Conservation (phyloP, 2,113 vertebrate species). For the Heterochromis multidens region DNA sequence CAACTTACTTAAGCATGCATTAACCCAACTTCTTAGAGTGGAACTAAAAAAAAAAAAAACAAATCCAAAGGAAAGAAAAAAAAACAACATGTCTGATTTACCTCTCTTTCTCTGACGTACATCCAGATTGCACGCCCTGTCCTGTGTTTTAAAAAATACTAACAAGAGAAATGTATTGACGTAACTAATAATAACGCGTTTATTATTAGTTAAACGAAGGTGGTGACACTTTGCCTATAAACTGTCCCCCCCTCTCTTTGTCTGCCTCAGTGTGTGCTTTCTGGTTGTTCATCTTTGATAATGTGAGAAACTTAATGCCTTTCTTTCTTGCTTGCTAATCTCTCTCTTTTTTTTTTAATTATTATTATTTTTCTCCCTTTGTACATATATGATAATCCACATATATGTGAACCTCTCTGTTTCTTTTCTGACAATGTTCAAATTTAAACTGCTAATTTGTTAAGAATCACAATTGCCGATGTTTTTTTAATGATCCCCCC, state of each 20-base stretch:
- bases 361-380: slow-evolving; percentile 39
- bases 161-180: slow-evolving; percentile 68
- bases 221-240: slow-evolving; percentile 65
- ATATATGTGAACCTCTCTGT: slow-evolving; percentile 71
- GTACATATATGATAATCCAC: slow-evolving; percentile 68
- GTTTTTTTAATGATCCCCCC: slow-evolving; percentile 52
- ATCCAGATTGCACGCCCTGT: slow-evolving; percentile 90
- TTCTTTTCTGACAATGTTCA: slow-evolving; percentile 67
- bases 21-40: slow-evolving; percentile 78
- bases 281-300: slow-evolving; percentile 88
- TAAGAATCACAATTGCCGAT: slow-evolving; percentile 49
- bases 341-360: slow-evolving; percentile 52
- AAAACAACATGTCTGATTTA: slow-evolving; percentile 74
- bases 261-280: slow-evolving; percentile 83
- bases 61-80: slow-evolving; percentile 39
- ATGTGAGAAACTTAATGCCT: slow-evolving; percentile 77
- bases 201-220: slow-evolving; percentile 82
- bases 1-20: slow-evolving; percentile 99
- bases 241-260: slow-evolving; percentile 76
- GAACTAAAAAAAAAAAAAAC: slow-evolving; percentile 82
- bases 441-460: slow-evolving; percentile 60
- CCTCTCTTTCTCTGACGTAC: slow-evolving; percentile 85
- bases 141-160: slow-evolving; percentile 74
- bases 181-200: slow-evolving; percentile 73
- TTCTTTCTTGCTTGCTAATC: slow-evolving; percentile 77